Evolutionary conservation across 1,140 invertebrate genomes (phyloP).

Genomic region (Leptopilina clavipes): DNA sequence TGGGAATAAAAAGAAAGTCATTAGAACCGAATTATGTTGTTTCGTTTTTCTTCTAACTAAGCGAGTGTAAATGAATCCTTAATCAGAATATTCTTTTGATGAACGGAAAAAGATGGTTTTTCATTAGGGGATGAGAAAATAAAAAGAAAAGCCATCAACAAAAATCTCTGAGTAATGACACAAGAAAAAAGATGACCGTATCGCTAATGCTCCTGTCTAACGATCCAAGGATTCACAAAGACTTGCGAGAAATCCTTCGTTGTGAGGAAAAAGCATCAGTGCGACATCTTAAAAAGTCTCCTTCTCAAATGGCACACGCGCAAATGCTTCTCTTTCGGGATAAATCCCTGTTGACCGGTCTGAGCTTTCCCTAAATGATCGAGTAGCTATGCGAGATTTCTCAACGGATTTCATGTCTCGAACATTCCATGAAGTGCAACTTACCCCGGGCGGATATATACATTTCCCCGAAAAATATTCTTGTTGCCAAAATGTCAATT

Average conservation of each 20-base stretch:
- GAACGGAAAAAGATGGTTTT: background rate
- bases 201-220: slow-evolving; percentile 27
- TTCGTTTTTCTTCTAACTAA: background rate
- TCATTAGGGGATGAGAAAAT: no score
- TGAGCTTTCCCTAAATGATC: slow-evolving; percentile 22
- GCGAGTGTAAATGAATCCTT: background rate
- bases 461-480: background rate
- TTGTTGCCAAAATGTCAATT: background rate
- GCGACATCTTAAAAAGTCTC: background rate
- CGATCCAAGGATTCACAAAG: background rate
- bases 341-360: slow-evolving; percentile 28
- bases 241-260: background rate
- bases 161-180: background rate
- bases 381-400: slow-evolving; percentile 15
- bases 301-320: background rate
- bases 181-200: background rate
- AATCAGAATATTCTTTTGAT: background rate
- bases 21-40: background rate
- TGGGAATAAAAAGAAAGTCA: background rate
- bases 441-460: background rate
- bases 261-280: background rate
- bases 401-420: slow-evolving; percentile 4
- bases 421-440: background rate
- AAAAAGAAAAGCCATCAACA: background rate
- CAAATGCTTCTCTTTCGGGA: background rate